A percentile compares a stretch with the other conserved stretches of the same genome.
Evolutionary conservation across 2,797 vertebrate genomes (phyloP).

Genomic region (Gallinago solitaria): DNA sequence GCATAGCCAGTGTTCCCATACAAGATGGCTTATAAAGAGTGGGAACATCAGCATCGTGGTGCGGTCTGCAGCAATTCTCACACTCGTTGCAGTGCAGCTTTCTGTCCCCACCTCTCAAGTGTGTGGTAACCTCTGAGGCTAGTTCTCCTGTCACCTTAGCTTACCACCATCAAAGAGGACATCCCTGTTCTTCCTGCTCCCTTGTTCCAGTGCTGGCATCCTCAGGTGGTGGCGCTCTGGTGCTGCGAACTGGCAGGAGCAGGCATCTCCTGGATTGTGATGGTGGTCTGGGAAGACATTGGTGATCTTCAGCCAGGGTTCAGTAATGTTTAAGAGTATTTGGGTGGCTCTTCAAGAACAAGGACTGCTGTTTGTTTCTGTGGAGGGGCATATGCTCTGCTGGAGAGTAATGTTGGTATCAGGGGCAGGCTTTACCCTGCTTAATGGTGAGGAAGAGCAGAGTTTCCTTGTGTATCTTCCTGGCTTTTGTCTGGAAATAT

Average conservation of each 20-base stretch:
- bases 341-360: neutral
- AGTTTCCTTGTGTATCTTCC: neutral
- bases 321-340: neutral
- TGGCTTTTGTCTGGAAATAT: neutral
- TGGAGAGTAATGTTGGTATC: neutral
- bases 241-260: neutral
- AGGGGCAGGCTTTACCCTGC: neutral
- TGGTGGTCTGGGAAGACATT: neutral
- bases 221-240: neutral
- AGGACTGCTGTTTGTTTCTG: neutral
- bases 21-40: neutral
- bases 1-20: fast-evolving
- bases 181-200: neutral
- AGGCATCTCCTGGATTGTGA: neutral
- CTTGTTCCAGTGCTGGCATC: neutral
- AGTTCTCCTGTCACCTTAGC: neutral
- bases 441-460: neutral
- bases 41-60: fast-evolving
- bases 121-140: neutral
- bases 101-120: neutral
- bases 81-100: neutral
- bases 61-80: neutral
- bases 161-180: neutral
- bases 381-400: neutral
- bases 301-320: neutral